These are phyloP conservation scores for Agriotes lineatus DNA, from an alignment of 2,888 invertebrate species.

Conservation along the genomic window DNA sequence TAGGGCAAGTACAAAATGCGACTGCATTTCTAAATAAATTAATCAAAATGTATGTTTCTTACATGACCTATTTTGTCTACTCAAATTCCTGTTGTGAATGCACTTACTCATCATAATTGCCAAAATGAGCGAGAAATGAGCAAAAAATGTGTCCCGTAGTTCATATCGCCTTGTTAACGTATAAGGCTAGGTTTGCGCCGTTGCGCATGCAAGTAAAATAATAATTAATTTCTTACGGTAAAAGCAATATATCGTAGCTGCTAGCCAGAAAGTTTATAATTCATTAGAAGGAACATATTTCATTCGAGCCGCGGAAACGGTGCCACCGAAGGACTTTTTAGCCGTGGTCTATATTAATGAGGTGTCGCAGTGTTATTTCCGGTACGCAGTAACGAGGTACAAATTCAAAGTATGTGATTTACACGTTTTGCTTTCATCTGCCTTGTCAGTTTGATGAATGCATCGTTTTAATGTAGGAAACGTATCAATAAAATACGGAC, in stretches of 20 bases:
- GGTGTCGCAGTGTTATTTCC: constrained; percentile 24
- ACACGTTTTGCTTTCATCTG: constrained; percentile 16
- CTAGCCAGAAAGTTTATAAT: constrained; percentile 22
- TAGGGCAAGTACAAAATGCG: too few species aligned
- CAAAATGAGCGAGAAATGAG: too few species aligned
- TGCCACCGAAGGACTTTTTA: constrained; percentile 22
- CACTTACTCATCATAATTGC: too few species aligned
- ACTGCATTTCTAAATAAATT: too few species aligned
- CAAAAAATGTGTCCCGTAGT: too few species aligned
- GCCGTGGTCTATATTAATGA: constrained; percentile 19
- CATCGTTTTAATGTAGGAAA: constrained; percentile 12
- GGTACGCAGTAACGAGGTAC: constrained; percentile 16
- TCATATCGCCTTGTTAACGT: too few species aligned
- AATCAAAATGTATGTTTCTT: too few species aligned
- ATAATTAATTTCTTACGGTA: constrained; percentile 15
- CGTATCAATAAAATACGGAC: constrained; percentile 9
- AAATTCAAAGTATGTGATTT: constrained; percentile 24
- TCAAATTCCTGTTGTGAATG: too few species aligned
- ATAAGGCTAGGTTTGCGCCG: too few species aligned
- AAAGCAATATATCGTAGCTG: constrained; percentile 16
- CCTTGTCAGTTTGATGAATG: constrained; percentile 20
- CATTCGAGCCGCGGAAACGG: constrained; percentile 7
- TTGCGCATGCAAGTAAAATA: constrained; percentile 16
- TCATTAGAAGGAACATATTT: constrained; percentile 25
- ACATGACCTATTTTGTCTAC: too few species aligned